Conservation (phyloP, 2,797 vertebrate genomes). For the Phrynocephalus guinanensis region DNA sequence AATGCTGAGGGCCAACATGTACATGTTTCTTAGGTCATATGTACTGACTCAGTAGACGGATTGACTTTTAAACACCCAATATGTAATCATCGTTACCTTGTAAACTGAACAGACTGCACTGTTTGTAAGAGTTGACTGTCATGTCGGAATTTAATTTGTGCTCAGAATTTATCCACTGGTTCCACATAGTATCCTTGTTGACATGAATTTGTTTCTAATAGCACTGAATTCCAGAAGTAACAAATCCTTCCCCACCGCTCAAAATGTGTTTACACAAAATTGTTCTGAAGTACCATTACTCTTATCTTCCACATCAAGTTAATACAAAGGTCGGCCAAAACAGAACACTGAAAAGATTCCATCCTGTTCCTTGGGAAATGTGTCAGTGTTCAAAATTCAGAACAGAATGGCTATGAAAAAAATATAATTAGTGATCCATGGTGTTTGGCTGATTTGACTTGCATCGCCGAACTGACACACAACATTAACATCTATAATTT, state of each 20-base stretch:
- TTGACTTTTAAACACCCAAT: background rate
- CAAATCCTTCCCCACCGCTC: slow-evolving; percentile 9
- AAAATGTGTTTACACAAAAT: slow-evolving; percentile 14
- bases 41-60: background rate
- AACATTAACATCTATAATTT: slow-evolving; percentile 46
- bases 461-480: slow-evolving; percentile 36
- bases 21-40: background rate
- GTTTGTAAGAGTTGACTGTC: background rate
- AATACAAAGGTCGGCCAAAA: slow-evolving; percentile 10
- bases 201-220: background rate
- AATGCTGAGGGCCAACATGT: background rate
- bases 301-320: slow-evolving; percentile 14
- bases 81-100: background rate
- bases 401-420: slow-evolving; percentile 19
- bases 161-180: background rate
- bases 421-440: slow-evolving; percentile 27
- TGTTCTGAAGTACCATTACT: background rate
- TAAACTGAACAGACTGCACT: background rate
- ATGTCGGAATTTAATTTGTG: background rate
- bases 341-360: slow-evolving; percentile 15
- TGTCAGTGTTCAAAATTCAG: slow-evolving; percentile 33
- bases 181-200: background rate
- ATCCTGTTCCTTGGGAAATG: slow-evolving; percentile 8
- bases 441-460: slow-evolving; percentile 28
- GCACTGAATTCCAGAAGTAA: background rate